Conservation (phyloP, 35 echinoderm and acorn worm genomes). For the Acanthaster planci region DNA sequence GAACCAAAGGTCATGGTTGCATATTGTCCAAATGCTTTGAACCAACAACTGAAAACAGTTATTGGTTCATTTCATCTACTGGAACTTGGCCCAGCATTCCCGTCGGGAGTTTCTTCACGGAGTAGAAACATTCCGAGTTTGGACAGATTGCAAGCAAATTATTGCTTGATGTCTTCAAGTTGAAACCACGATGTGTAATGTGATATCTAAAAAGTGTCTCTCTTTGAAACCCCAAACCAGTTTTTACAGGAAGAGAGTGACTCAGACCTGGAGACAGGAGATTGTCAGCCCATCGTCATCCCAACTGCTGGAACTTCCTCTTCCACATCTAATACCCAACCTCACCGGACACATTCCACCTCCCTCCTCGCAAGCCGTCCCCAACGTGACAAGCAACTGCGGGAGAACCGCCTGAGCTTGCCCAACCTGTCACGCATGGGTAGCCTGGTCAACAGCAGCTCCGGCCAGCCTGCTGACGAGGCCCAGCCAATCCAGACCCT, state of each 20-base stretch:
- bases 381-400: background rate
- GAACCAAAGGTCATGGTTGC: too few relatives aligned
- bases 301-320: slow-evolving; percentile 25
- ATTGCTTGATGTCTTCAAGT: too few relatives aligned
- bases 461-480: background rate
- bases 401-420: slow-evolving; percentile 77
- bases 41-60: too few relatives aligned
- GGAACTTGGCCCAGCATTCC: too few relatives aligned
- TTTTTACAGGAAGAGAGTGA: slow-evolving; percentile 10
- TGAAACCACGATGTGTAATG: too few relatives aligned
- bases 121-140: too few relatives aligned
- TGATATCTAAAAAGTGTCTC: too few relatives aligned
- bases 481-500: slow-evolving; percentile 29
- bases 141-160: too few relatives aligned
- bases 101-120: too few relatives aligned
- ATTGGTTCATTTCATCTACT: too few relatives aligned
- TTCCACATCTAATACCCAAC: background rate
- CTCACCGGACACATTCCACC: slow-evolving; percentile 23
- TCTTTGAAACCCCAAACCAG: too few relatives aligned
- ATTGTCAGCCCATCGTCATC: slow-evolving; percentile 36
- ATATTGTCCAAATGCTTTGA: too few relatives aligned
- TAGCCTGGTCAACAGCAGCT: background rate
- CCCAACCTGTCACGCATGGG: slow-evolving; percentile 65
- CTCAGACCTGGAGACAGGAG: background rate
- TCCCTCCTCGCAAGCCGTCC: background rate